Percentiles rank a stretch among this genome's conserved stretches.
Conservation (phyloP, 2,113 vertebrate species). For the Thomomys bottae region DNA sequence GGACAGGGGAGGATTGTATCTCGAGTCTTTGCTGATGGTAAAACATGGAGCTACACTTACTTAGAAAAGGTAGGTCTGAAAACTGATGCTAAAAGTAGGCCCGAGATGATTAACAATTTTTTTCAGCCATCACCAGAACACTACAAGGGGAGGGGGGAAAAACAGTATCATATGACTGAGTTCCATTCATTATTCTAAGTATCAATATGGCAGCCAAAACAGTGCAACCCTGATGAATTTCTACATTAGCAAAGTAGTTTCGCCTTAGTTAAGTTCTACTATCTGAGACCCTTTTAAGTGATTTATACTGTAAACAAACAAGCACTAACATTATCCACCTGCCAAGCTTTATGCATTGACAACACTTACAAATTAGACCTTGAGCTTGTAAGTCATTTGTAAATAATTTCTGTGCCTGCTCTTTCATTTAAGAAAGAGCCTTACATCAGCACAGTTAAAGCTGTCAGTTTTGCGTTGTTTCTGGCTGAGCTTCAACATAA, state of each 20-base stretch:
- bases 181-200: slow-evolving; percentile 50
- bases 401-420: slow-evolving; percentile 59
- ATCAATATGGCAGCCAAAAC: slow-evolving; percentile 47
- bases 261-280: slow-evolving; percentile 74
- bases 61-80: slow-evolving; percentile 94
- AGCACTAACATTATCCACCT: slow-evolving; percentile 72
- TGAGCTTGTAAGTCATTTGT: slow-evolving; percentile 60
- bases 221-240: slow-evolving; percentile 49
- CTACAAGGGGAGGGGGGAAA: not conserved
- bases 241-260: slow-evolving; percentile 64
- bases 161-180: not conserved
- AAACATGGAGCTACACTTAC: slow-evolving; percentile 99
- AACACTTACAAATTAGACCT: slow-evolving; percentile 63
- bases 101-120: not conserved
- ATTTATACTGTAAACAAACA: slow-evolving; percentile 74
- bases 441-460: slow-evolving; percentile 37
- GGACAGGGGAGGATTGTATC: slow-evolving; percentile 94
- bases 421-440: slow-evolving; percentile 56
- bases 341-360: slow-evolving; percentile 64
- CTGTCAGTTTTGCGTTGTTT: slow-evolving; percentile 26
- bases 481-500: not conserved
- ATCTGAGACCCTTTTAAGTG: slow-evolving; percentile 74
- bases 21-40: slow-evolving; percentile 96
- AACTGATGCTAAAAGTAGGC: rapidly evolving
- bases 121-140: not conserved